A percentile compares a stretch with the other conserved stretches of the same genome.
Conservation (phyloP, 2,797 vertebrate genomes). For the Poeciliopsis infans region DNA sequence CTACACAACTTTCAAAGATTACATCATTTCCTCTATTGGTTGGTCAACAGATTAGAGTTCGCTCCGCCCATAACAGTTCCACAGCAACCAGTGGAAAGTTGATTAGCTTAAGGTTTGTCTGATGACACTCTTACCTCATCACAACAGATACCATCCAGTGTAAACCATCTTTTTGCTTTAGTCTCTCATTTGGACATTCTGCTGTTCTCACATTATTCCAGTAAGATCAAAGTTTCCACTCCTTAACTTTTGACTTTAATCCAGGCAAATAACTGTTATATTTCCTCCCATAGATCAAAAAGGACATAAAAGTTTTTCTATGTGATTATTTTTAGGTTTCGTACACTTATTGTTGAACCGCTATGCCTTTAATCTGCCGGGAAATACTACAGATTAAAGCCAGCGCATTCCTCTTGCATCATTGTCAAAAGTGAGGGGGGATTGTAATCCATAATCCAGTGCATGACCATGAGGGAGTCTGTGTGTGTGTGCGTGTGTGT, state of each 20-base stretch:
- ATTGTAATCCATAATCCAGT: constrained; percentile 55
- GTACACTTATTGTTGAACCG: constrained; percentile 6
- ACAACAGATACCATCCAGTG: neutral
- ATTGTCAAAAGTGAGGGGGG: constrained; percentile 21
- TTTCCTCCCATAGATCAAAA: neutral
- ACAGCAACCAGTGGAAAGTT: neutral
- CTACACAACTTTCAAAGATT: neutral
- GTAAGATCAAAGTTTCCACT: neutral
- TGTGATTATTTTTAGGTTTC: neutral
- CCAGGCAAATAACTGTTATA: neutral
- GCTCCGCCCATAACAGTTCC: neutral
- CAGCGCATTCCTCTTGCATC: neutral
- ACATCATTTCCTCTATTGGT: neutral
- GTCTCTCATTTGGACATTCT: neutral
- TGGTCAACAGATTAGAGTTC: neutral
- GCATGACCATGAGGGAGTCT: constrained; percentile 1
- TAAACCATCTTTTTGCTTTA: neutral
- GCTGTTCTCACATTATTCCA: neutral
- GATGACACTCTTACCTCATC: neutral
- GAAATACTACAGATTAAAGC: constrained; percentile 33
- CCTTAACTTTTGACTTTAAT: neutral
- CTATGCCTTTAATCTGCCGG: constrained; percentile 25
- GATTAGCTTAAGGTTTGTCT: neutral
- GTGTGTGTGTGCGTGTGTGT: constrained; percentile 24
- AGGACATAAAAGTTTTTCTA: neutral